These are phyloP conservation scores for Galemys pyrenaicus DNA, from an alignment of 2,113 vertebrate species.

Conservation along the genomic window DNA sequence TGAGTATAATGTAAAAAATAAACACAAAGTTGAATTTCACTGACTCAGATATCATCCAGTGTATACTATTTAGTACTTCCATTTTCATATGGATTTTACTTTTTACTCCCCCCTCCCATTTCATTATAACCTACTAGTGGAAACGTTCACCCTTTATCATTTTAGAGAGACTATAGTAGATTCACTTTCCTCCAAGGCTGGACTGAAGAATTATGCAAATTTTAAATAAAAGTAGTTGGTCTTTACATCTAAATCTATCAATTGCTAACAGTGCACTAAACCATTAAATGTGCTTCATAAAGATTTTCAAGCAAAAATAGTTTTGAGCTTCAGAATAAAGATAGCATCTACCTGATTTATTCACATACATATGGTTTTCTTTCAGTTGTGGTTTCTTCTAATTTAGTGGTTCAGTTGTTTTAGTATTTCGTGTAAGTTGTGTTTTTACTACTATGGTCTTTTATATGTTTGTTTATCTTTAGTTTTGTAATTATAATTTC, in stretches of 20 bases:
- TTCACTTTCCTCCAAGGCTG: not conserved
- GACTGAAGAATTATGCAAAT: not conserved
- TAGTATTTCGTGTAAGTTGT: not conserved
- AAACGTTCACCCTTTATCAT: not conserved
- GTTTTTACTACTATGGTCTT: not conserved
- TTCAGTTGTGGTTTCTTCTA: not conserved
- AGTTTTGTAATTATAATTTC: not conserved
- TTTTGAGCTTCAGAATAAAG: not conserved
- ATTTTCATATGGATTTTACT: not conserved
- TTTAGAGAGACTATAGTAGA: constrained; percentile 13
- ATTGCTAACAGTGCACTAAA: not conserved
- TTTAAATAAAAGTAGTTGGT: not conserved
- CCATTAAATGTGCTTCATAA: not conserved
- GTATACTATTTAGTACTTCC: not conserved
- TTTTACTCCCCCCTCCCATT: not conserved
- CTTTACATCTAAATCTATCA: not conserved
- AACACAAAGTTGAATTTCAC: not conserved
- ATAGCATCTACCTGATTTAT: rapidly evolving
- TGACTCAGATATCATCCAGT: not conserved
- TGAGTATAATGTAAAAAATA: not conserved
- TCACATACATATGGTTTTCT: not conserved
- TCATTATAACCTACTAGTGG: not conserved
- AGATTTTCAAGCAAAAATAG: not conserved
- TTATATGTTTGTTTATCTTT: not conserved
- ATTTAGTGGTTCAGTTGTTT: not conserved